These are phyloP conservation scores for Aphidius ervi DNA, from an alignment of 1,140 invertebrate genomes.

Conservation along the genomic window DNA sequence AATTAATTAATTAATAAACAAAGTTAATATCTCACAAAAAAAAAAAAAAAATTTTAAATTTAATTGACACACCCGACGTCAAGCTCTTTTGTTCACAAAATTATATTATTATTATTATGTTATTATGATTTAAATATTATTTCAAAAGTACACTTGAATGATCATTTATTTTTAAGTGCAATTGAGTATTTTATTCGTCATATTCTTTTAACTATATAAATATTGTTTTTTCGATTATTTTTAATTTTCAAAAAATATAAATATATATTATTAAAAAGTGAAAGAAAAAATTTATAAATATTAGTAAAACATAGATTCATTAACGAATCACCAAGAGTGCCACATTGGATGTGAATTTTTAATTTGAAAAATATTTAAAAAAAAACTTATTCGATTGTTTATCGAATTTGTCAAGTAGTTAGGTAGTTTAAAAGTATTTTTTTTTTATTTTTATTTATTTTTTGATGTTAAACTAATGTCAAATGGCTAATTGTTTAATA, in stretches of 20 bases:
- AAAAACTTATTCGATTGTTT: too few species aligned
- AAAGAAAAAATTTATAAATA: constrained; percentile 15
- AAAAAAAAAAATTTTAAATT: constrained; percentile 17
- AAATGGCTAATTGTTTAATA: too few species aligned
- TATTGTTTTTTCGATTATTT: background rate
- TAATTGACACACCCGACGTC: constrained; percentile 23
- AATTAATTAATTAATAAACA: background rate
- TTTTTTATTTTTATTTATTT: too few species aligned
- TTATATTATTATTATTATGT: constrained; percentile 23
- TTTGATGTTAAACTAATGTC: too few species aligned
- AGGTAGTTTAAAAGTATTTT: too few species aligned
- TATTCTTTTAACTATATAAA: background rate
- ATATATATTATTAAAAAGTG: too few species aligned
- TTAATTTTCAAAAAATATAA: constrained; percentile 3
- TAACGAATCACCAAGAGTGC: constrained; percentile 23
- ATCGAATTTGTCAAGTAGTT: too few species aligned
- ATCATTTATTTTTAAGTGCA: background rate
- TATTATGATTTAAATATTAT: constrained; percentile 4
- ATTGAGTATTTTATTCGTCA: background rate
- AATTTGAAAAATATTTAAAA: constrained; percentile 5
- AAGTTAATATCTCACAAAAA: constrained; percentile 18
- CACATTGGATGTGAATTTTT: constrained; percentile 22
- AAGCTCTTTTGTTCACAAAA: constrained; percentile 33
- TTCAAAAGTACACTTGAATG: background rate
- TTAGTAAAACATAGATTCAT: constrained; percentile 20